These are phyloP conservation scores for Chaetorhynchus papuensis DNA, from an alignment of 2,113 vertebrate species.

Conservation along the genomic window DNA sequence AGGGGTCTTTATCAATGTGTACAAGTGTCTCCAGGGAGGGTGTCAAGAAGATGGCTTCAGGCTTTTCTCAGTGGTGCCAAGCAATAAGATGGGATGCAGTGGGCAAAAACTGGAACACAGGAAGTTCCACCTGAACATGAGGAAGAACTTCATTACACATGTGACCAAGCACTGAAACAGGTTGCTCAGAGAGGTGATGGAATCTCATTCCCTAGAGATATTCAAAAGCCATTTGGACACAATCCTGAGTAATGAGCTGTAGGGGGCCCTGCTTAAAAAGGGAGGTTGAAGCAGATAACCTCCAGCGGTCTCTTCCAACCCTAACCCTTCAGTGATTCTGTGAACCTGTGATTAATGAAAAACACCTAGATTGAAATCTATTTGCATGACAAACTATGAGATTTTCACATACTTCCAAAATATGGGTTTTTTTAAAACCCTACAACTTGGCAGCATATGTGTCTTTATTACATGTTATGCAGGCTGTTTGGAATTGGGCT, in stretches of 20 bases:
- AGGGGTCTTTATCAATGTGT: not conserved
- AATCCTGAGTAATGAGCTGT: not conserved
- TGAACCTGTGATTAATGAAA: not conserved
- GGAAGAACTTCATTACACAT: too few relatives aligned
- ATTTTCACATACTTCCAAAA: not conserved
- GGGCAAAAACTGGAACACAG: not conserved
- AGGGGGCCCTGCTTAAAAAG: not conserved
- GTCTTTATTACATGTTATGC: not conserved
- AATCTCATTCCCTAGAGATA: not conserved
- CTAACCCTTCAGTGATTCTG: not conserved
- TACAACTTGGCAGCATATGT: not conserved
- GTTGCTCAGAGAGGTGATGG: not conserved
- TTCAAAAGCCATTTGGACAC: not conserved
- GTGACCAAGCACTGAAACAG: not conserved
- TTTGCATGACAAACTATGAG: not conserved
- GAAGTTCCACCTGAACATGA: not conserved
- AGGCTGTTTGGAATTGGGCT: not conserved
- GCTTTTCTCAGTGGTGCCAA: not conserved
- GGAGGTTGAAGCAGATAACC: not conserved
- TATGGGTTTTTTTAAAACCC: accelerated
- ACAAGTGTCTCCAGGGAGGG: not conserved
- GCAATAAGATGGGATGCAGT: not conserved
- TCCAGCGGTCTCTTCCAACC: not conserved
- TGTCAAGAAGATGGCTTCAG: not conserved
- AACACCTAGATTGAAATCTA: not conserved